Evolutionary conservation across 2,888 invertebrate genomes (phyloP).

Genomic region (Drosophila hamatofila): DNA sequence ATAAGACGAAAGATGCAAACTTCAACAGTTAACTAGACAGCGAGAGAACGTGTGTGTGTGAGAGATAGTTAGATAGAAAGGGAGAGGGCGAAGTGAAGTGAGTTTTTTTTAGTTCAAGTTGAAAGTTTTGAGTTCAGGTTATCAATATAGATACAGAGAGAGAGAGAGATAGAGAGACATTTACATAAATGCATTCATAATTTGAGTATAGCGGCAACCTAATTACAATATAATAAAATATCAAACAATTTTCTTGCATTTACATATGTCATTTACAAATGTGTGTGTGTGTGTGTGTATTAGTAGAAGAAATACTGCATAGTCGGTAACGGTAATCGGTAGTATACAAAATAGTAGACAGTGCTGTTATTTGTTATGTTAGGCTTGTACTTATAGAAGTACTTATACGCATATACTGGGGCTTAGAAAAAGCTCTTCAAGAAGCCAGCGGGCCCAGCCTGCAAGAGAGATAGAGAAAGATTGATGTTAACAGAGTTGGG

Average conservation of each 20-base stretch:
- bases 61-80: slow-evolving; percentile 3
- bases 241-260: slow-evolving; percentile 73
- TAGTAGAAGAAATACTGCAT: slow-evolving; percentile 67
- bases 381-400: slow-evolving; percentile 48
- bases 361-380: slow-evolving; percentile 65
- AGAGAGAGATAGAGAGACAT: slow-evolving; percentile 38
- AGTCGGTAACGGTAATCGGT: slow-evolving; percentile 73
- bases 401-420: slow-evolving; percentile 23
- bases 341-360: slow-evolving; percentile 79
- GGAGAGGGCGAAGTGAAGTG: slow-evolving; percentile 39
- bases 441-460: slow-evolving; percentile 97
- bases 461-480: slow-evolving; percentile 26
- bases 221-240: slow-evolving; percentile 77
- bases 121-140: slow-evolving; percentile 39
- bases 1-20: slow-evolving; percentile 34
- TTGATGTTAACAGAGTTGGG: not conserved
- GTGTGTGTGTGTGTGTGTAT: slow-evolving; percentile 41
- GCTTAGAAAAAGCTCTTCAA: slow-evolving; percentile 97
- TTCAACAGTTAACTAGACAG: slow-evolving; percentile 48
- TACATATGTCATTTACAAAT: slow-evolving; percentile 78
- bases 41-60: slow-evolving; percentile 12
- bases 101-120: slow-evolving; percentile 34
- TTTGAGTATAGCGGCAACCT: slow-evolving; percentile 80
- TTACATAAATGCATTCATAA: slow-evolving; percentile 74
- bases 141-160: slow-evolving; percentile 2